Conservation (phyloP, 2,113 vertebrate species). For the Atherinomorus stipes region DNA sequence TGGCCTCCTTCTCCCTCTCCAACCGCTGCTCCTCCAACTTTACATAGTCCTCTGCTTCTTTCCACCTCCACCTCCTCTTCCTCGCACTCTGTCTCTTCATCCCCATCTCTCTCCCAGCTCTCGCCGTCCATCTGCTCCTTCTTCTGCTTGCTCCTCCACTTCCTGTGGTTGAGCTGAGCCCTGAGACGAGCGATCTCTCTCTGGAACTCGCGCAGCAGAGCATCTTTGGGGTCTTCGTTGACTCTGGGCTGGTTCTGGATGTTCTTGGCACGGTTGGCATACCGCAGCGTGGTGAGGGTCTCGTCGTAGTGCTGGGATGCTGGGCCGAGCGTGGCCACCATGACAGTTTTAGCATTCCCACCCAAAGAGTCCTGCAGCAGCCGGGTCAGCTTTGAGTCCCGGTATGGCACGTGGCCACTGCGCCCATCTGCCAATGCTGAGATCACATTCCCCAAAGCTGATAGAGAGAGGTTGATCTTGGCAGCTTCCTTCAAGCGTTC, state of each 20-base stretch:
- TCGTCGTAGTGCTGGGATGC: slow-evolving; percentile 93
- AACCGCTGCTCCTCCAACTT: slow-evolving; percentile 92
- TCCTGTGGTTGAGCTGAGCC: slow-evolving; percentile 91
- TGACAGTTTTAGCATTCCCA: slow-evolving; percentile 96
- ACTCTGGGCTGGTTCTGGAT: slow-evolving; percentile 97
- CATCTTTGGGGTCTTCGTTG: slow-evolving; percentile 98
- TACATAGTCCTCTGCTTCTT: slow-evolving; percentile 89
- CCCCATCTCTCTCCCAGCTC: slow-evolving; percentile 58
- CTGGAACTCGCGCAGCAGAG: slow-evolving; percentile 95
- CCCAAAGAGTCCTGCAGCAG: slow-evolving; percentile 96
- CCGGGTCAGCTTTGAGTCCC: slow-evolving; percentile 98
- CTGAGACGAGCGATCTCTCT: slow-evolving; percentile 92
- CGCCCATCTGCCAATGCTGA: slow-evolving; percentile 92
- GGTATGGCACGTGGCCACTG: slow-evolving; percentile 94
- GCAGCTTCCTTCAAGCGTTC: slow-evolving; percentile 96
- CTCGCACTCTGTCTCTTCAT: slow-evolving; percentile 78
- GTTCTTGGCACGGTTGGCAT: slow-evolving; percentile 97
- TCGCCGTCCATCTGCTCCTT: slow-evolving; percentile 86
- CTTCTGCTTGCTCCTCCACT: slow-evolving; percentile 85
- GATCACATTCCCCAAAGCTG: slow-evolving; percentile 96
- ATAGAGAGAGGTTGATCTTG: slow-evolving; percentile 98
- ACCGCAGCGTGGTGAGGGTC: slow-evolving; percentile 94
- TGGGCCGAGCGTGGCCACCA: slow-evolving; percentile 96
- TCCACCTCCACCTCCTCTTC: slow-evolving; percentile 78
- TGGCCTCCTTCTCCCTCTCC: slow-evolving; percentile 94